These are phyloP conservation scores for Diabrotica balteata DNA, from an alignment of 2,888 invertebrate species.

Conservation along the genomic window DNA sequence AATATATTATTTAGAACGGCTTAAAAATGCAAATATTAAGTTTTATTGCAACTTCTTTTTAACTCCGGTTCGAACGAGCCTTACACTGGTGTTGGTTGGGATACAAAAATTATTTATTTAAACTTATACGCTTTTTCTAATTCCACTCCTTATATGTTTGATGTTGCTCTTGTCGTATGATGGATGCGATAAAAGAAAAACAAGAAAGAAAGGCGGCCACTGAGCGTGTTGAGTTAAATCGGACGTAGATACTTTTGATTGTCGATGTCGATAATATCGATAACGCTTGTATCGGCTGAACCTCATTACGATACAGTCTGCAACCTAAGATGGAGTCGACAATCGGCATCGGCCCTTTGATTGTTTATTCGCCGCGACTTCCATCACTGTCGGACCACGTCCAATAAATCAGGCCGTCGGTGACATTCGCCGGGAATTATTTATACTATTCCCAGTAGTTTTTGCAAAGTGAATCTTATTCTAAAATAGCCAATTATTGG, in stretches of 20 bases:
- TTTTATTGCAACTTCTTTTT: too few relatives aligned
- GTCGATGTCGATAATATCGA: constrained; percentile 51
- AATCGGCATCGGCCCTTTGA: constrained; percentile 52
- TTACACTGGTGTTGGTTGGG: too few relatives aligned
- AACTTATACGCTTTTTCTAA: too few relatives aligned
- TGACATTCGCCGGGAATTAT: constrained; percentile 56
- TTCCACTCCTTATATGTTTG: too few relatives aligned
- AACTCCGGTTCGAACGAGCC: too few relatives aligned
- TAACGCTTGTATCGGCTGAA: constrained; percentile 43
- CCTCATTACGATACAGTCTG: constrained; percentile 38
- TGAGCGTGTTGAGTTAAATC: constrained; percentile 12
- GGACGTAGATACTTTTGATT: constrained; percentile 47
- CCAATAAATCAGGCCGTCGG: constrained; percentile 57
- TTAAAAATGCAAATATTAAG: too few relatives aligned
- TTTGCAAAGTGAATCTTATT: constrained; percentile 49
- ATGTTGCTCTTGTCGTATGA: background rate
- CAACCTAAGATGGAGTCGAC: constrained; percentile 26
- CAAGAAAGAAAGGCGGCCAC: constrained; percentile 6
- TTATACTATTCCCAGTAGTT: constrained; percentile 54
- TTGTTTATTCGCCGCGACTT: constrained; percentile 60
- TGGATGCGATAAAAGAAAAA: background rate
- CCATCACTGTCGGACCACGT: constrained; percentile 59
- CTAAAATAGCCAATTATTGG: constrained; percentile 55
- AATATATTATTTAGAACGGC: too few relatives aligned
- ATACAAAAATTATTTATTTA: too few relatives aligned